Percentiles rank a stretch among this genome's conserved stretches.
Conservation (phyloP, 2,797 vertebrate genomes). For the Oryzias dopingdopingensis region DNA sequence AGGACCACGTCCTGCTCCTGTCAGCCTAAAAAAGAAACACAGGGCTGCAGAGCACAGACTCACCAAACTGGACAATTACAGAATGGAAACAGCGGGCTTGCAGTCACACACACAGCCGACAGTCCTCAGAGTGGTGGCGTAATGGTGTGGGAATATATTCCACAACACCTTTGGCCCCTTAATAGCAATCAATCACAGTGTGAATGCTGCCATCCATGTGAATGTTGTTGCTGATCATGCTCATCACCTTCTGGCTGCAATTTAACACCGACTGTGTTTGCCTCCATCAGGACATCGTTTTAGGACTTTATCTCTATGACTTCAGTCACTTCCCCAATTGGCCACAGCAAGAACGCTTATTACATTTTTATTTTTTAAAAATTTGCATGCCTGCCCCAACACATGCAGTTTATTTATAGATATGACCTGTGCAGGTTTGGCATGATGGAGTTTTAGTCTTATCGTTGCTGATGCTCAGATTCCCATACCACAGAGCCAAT, state of each 20-base stretch:
- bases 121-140: background rate
- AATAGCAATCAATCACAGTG: background rate
- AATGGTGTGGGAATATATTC: background rate
- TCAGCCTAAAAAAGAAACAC: background rate
- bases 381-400: background rate
- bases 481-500: slow-evolving; percentile 70
- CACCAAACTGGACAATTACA: background rate
- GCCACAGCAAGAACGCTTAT: too few relatives aligned
- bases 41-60: background rate
- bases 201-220: background rate
- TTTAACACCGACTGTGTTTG: background rate
- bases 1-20: background rate
- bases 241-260: background rate
- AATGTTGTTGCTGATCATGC: background rate
- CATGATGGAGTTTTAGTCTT: slow-evolving; percentile 42
- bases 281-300: background rate
- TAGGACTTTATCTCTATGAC: background rate
- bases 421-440: background rate
- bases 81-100: background rate
- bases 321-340: background rate
- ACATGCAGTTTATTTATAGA: background rate
- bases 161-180: background rate
- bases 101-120: background rate
- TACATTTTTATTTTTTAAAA: too few relatives aligned
- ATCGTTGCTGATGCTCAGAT: slow-evolving; percentile 71